Percentiles rank a stretch among this genome's conserved stretches.
Evolutionary conservation across 2,113 vertebrate genomes (phyloP).

Genomic region (Sula dactylatra): DNA sequence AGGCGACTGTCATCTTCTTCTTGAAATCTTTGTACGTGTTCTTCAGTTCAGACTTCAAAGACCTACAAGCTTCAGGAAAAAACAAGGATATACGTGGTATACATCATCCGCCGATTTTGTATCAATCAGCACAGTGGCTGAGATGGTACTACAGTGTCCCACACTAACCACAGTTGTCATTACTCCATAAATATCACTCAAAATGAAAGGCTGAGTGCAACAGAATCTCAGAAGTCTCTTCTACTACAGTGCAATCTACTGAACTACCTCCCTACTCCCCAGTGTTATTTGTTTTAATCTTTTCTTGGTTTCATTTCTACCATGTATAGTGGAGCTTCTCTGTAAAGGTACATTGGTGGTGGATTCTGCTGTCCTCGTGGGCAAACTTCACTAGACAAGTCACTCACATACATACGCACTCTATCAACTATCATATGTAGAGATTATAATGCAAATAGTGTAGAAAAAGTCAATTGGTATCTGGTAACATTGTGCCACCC

Average conservation of each 20-base stretch:
- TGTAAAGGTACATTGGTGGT: neutral
- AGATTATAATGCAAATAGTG: neutral
- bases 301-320: neutral
- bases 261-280: neutral
- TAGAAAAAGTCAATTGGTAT: neutral
- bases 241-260: neutral
- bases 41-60: constrained; percentile 40
- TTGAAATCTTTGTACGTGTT: constrained; percentile 73
- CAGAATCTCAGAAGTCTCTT: neutral
- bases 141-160: neutral
- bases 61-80: neutral
- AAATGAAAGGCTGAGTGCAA: neutral
- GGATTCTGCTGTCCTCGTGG: accelerated
- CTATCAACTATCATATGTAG: neutral
- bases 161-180: neutral
- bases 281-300: neutral
- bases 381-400: neutral
- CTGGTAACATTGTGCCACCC: neutral
- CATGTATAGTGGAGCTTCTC: neutral
- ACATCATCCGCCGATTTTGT: neutral
- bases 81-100: neutral
- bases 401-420: neutral
- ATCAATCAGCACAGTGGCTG: neutral
- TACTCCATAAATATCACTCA: neutral
- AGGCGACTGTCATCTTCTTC: constrained; percentile 27